phyloP scores from a whole-genome alignment of 2,113 vertebrate species.

The Lepus americanus region DNA sequence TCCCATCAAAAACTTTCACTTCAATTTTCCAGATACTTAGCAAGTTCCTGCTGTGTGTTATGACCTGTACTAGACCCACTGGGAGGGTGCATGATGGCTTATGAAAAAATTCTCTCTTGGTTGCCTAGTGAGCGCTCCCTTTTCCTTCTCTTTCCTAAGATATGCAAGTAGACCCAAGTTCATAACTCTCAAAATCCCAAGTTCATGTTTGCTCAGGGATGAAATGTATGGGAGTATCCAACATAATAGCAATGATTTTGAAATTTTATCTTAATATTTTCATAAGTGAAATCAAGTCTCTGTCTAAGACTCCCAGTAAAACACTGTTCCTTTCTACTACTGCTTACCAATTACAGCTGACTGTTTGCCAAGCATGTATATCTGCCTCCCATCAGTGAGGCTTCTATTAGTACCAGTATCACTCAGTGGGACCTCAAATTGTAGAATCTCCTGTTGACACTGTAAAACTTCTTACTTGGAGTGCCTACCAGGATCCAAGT shows the following conservation, averaged over 20 bases:
- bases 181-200: background rate
- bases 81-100: background rate
- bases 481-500: background rate
- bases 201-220: conserved; percentile 7
- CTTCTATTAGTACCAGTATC: background rate
- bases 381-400: background rate
- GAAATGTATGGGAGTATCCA: background rate
- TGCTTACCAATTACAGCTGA: background rate
- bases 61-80: background rate
- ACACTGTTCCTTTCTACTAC: background rate
- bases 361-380: background rate
- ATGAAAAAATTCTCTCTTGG: background rate
- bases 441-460: background rate
- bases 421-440: background rate
- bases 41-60: background rate
- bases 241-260: background rate
- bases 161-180: background rate
- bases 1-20: background rate
- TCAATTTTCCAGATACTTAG: background rate
- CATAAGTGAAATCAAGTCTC: background rate
- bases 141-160: background rate
- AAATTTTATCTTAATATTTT: conserved; percentile 5
- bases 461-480: background rate
- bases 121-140: background rate
- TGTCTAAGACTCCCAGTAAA: background rate